Evolutionary conservation across 2,888 invertebrate species (phyloP), one percentile per base, ranked within the genome.

Genomic region (Eueremaeus valkanovi): DNA sequence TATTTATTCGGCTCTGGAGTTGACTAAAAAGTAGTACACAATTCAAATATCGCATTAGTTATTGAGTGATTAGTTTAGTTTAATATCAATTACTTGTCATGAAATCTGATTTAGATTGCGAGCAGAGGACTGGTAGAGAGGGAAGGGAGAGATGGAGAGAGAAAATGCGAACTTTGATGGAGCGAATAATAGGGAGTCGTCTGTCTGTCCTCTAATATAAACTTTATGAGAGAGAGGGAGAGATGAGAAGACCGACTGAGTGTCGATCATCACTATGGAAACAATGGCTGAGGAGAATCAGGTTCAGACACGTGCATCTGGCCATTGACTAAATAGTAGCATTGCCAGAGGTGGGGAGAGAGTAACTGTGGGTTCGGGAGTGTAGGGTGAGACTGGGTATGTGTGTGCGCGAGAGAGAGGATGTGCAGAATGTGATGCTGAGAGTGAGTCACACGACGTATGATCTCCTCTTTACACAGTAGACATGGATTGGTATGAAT

Each of bases 1-100:
- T n/a, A n/a, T n/a, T n/a, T n/a, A n/a, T n/a, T n/a, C n/a, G n/a
- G n/a, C n/a, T n/a, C n/a, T n/a, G n/a, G n/a, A n/a, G n/a, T n/a
- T n/a, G n/a, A 36, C 36, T 36, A 5, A 36, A 36, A 8, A 36
- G 36, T 36, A 8, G 5, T 8, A 11, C 36, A 36, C 36, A 8
- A 36, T 8, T 36, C 11, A 11, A 36, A 29, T 13, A 58, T 66
- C 36, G 36, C 66, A n/a, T 66, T 66, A 66, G 36, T 33, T 58
- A 66, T 36, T 36, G 66, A 36, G 16, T 36, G 66, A 36, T 36
- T 66, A 21, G 36, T 66, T 51, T 66, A 66, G 66, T 66, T 66
- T 66, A 36, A 66, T 66, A 66, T 66, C 66, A 66, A 66, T 66
- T 66, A 66, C 66, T 66, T 66, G 58, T 66, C 66, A 66, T 66